A percentile compares a stretch with the other conserved stretches of the same genome.
These are phyloP conservation scores for Tetragonisca angustula DNA, from an alignment of 2,888 invertebrate species.

Conservation along the genomic window DNA sequence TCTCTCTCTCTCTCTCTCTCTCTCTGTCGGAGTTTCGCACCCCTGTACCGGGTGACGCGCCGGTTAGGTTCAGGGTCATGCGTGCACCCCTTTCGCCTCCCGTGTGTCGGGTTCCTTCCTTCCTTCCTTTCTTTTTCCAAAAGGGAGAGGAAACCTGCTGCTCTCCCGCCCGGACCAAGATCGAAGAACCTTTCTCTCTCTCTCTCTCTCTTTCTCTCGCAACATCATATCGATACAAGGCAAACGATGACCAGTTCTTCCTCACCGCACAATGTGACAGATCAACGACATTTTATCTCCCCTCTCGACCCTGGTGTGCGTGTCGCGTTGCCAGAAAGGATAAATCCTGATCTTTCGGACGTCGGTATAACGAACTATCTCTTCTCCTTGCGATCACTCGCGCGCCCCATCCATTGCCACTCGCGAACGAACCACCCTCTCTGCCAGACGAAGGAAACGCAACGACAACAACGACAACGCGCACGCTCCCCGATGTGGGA, in stretches of 20 bases:
- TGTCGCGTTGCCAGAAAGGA: conserved; percentile 38
- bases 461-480: background rate
- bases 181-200: conserved; percentile 51
- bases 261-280: conserved; percentile 46
- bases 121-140: conserved; percentile 60
- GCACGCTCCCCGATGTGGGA: conserved; percentile 16
- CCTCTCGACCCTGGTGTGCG: conserved; percentile 24
- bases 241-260: conserved; percentile 68
- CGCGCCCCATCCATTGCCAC: background rate
- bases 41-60: conserved; percentile 78
- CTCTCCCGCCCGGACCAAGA: conserved; percentile 70
- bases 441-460: background rate
- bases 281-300: conserved; percentile 65
- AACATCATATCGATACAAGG: conserved; percentile 45
- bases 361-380: conserved; percentile 33
- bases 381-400: background rate
- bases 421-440: background rate
- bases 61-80: conserved; percentile 83
- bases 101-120: conserved; percentile 65
- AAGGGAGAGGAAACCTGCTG: conserved; percentile 53
- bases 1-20: conserved; percentile 61
- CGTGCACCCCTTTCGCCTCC: conserved; percentile 75
- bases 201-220: conserved; percentile 35
- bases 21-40: conserved; percentile 71
- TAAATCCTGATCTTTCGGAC: conserved; percentile 51